Evolutionary conservation across 2,797 vertebrate species (phyloP), one percentile per base, ranked within the genome.

Genomic region (Luscinia luscinia): DNA sequence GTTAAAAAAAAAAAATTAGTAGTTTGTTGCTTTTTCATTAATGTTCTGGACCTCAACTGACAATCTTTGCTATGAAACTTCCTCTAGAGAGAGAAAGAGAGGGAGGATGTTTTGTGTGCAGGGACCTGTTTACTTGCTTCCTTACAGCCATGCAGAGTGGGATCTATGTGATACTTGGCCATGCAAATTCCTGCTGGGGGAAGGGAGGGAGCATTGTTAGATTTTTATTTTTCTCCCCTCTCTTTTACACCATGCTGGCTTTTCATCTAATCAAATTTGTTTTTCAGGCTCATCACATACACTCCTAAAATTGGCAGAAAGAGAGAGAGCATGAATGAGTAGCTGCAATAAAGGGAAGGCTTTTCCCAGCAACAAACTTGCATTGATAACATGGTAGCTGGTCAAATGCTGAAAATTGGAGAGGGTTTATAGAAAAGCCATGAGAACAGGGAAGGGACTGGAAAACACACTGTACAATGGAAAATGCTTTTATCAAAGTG

Each of bases 251-350:
- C 36, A 8, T 36, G 52, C 75, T 84, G 67, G 82, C 83, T 93
- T 93, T 87, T 52, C 85, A 88, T 84, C 66, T 84, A 36, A 93
- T 93, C 63, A 88, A 17, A 67, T 79, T 40, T 88, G 93, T 19
- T 96, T 94, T 93, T 89, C 85, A 94, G 63, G 70, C 77, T 87
- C 91, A 69, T 95, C 94, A 95, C 88, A 45, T 82, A 95, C 40
- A 3, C 63, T 90, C 48, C 62, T 90, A 76, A 94, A 95, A 88
- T 79, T 95, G 93, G 63, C 88, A 87, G 95, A 88, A 88, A 95
- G 80, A 64, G 84, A 51, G 70, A 87, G 93, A 86, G 54, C 83
- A 15, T 76, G 83, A 91, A 93, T 90, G 88, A 84, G 67, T 84
- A 76, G 80, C 77, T 88, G 74, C 72, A 95, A 87, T 96, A 95